Percentiles rank a stretch among this genome's conserved stretches.
These are phyloP conservation scores for Rhynchotus rufescens DNA, from an alignment of 2,797 vertebrate genomes.

Conservation along the genomic window DNA sequence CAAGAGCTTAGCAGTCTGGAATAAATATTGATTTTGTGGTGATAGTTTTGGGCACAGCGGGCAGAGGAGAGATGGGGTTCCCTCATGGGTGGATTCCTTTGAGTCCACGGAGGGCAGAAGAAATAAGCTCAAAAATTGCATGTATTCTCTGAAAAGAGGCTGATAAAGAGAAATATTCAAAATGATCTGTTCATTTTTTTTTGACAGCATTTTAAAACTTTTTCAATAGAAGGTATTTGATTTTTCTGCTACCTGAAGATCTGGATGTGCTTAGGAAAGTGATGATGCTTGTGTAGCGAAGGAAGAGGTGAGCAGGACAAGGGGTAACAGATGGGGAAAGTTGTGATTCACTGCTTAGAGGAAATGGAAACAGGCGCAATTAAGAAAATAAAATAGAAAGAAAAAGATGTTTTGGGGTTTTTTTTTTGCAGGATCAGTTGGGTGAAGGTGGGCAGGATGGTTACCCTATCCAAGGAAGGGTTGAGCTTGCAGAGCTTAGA, in stretches of 20 bases:
- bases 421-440: not conserved
- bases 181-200: not conserved
- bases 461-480: not conserved
- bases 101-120: not conserved
- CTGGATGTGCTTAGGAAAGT: constrained; percentile 7
- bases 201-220: not conserved
- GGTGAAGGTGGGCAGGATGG: not conserved
- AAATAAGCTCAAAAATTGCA: not conserved
- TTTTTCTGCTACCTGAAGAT: not conserved
- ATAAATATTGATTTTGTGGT: not conserved
- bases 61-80: not conserved
- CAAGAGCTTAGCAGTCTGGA: not conserved
- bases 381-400: not conserved
- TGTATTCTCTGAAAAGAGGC: not conserved
- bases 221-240: not conserved
- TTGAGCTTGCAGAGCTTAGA: not conserved
- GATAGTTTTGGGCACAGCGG: not conserved
- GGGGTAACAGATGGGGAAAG: constrained; percentile 14
- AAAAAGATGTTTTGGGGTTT: not conserved
- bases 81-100: not conserved
- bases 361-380: not conserved
- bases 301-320: constrained; percentile 24
- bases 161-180: not conserved
- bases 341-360: constrained; percentile 7
- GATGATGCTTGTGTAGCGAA: not conserved